These are phyloP conservation scores for Gryllus longicercus DNA, from an alignment of 2,888 invertebrate species.

Conservation along the genomic window DNA sequence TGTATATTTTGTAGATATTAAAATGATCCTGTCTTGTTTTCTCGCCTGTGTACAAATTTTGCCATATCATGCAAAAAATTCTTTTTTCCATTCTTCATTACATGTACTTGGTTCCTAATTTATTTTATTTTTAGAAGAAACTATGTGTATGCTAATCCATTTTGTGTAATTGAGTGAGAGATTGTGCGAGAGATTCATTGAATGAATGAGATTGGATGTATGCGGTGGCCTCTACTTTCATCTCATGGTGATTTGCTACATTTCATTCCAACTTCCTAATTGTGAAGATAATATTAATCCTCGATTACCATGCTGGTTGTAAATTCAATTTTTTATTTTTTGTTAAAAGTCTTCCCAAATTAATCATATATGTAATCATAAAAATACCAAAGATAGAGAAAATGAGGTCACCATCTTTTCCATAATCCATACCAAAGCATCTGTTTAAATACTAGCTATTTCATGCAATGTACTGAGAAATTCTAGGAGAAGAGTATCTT, in stretches of 20 bases:
- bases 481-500: constrained; percentile 17
- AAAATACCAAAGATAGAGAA: constrained; percentile 31
- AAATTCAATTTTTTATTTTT: not conserved
- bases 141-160: constrained; percentile 21
- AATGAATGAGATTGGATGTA: constrained; percentile 23
- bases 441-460: constrained; percentile 20
- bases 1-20: constrained; percentile 36
- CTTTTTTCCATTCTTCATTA: constrained; percentile 30
- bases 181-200: constrained; percentile 21
- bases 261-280: constrained; percentile 33
- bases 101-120: constrained; percentile 38
- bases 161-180: constrained; percentile 21
- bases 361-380: not conserved
- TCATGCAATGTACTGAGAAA: constrained; percentile 20
- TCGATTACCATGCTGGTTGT: constrained; percentile 18
- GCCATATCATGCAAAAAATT: constrained; percentile 28
- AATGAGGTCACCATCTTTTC: constrained; percentile 20
- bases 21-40: constrained; percentile 31
- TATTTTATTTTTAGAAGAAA: constrained; percentile 33
- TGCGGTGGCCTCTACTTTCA: constrained; percentile 29
- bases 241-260: constrained; percentile 32
- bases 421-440: constrained; percentile 31
- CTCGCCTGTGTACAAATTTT: constrained; percentile 35
- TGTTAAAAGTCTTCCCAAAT: not conserved
- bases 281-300: not conserved